These are phyloP conservation scores for Euglossa dilemma DNA, from an alignment of 1,140 invertebrate species.

Conservation along the genomic window DNA sequence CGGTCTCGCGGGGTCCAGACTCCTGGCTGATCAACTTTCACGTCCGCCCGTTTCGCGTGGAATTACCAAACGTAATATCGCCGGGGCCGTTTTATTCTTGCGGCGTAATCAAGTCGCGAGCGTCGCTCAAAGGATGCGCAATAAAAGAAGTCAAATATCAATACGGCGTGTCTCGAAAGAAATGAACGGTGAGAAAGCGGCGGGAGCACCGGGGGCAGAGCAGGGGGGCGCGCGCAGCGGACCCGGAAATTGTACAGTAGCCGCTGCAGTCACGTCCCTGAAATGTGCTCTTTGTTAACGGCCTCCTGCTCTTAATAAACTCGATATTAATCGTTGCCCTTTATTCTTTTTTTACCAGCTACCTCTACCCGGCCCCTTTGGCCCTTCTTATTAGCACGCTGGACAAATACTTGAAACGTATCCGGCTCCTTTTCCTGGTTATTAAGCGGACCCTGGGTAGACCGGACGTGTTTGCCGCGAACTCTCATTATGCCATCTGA, in stretches of 20 bases:
- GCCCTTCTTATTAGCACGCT: constrained; percentile 49
- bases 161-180: constrained; percentile 40
- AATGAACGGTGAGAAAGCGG: constrained; percentile 35
- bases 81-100: constrained; percentile 41
- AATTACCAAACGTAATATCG: constrained; percentile 45
- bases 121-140: constrained; percentile 33
- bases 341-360: not conserved
- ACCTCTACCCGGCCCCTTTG: not conserved
- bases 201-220: not conserved
- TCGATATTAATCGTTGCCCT: constrained; percentile 46
- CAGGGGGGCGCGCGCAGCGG: not conserved
- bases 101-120: constrained; percentile 41
- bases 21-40: constrained; percentile 11
- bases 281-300: constrained; percentile 30
- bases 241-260: constrained; percentile 29
- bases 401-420: constrained; percentile 44
- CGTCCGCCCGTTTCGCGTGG: constrained; percentile 17
- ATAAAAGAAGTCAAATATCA: constrained; percentile 51
- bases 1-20: not conserved
- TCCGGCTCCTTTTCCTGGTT: constrained; percentile 31
- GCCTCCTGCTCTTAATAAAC: constrained; percentile 39
- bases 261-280: constrained; percentile 17
- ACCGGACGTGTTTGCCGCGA: constrained; percentile 35
- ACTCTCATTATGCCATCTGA: constrained; percentile 25
- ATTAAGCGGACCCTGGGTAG: constrained; percentile 12